Percentiles rank a stretch among this genome's conserved stretches.
Evolutionary conservation across 2,888 invertebrate species (phyloP).

Genomic region (Teinopalpus imperialis): DNA sequence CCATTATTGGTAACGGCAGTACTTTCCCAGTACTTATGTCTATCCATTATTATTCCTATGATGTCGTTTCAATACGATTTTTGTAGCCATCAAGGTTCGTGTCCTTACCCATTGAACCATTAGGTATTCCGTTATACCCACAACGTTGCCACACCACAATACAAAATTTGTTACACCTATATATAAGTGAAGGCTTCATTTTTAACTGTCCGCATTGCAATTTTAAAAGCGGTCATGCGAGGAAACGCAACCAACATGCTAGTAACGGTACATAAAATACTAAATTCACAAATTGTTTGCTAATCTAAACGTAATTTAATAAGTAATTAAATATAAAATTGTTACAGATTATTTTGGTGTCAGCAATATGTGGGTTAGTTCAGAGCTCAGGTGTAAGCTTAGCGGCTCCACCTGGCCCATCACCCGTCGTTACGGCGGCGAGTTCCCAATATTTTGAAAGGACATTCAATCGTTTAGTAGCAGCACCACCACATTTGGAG

Average conservation of each 20-base stretch:
- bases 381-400: constrained; percentile 55
- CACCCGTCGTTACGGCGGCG: constrained; percentile 83
- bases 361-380: constrained; percentile 47
- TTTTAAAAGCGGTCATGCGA: constrained; percentile 58
- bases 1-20: constrained; percentile 32
- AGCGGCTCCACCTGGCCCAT: constrained; percentile 38
- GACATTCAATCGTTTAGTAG: constrained; percentile 80
- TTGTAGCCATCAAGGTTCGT: constrained; percentile 76
- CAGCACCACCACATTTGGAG: constrained; percentile 46
- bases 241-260: constrained; percentile 56
- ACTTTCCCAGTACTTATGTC: constrained; percentile 67
- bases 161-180: constrained; percentile 81
- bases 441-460: constrained; percentile 86
- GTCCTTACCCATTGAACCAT: constrained; percentile 75
- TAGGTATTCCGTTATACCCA: constrained; percentile 75
- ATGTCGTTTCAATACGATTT: constrained; percentile 75
- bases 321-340: constrained; percentile 24
- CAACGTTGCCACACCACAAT: constrained; percentile 73
- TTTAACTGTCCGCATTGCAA: constrained; percentile 73
- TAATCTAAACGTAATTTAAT: not conserved
- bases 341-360: constrained; percentile 55
- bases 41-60: constrained; percentile 72
- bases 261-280: constrained; percentile 48
- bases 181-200: constrained; percentile 74
- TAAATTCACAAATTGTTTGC: not conserved